These are phyloP conservation scores for Cyclina sinensis DNA, from an alignment of 1,140 invertebrate genomes.

Conservation along the genomic window DNA sequence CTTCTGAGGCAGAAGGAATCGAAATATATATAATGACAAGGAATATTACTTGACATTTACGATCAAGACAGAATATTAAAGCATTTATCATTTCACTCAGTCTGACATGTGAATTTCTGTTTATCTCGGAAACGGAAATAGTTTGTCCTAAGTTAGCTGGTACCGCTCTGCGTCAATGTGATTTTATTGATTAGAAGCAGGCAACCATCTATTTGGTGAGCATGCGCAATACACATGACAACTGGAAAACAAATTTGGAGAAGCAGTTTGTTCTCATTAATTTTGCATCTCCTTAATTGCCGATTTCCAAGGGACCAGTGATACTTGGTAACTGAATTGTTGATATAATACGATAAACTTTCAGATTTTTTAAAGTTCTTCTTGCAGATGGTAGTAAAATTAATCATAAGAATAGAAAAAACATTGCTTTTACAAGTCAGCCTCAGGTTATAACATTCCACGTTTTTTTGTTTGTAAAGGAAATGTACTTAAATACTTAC, in stretches of 20 bases:
- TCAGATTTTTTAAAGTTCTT: no score
- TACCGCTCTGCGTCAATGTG: background rate
- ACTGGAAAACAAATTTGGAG: slow-evolving; percentile 80
- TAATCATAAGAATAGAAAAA: no score
- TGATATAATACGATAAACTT: no score
- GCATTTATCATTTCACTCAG: background rate
- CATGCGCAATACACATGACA: slow-evolving; percentile 80
- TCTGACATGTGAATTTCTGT: slow-evolving; percentile 9
- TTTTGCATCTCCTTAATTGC: slow-evolving; percentile 46
- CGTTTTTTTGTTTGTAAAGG: no score
- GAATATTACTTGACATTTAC: background rate
- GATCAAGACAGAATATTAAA: background rate
- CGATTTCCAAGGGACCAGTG: background rate
- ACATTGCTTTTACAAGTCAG: no score
- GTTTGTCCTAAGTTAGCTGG: background rate
- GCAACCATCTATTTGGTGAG: slow-evolving; percentile 45
- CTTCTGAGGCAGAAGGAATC: background rate
- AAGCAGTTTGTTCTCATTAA: slow-evolving; percentile 53
- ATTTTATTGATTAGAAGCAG: background rate
- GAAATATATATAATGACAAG: background rate
- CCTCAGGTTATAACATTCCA: no score
- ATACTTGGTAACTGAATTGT: background rate
- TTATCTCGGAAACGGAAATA: slow-evolving; percentile 45
- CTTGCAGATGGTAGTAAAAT: no score
- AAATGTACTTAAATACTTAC: no score